Evolutionary conservation across 2,888 invertebrate genomes (phyloP), one percentile per base, ranked within the genome.

Genomic region (Entomobrya proxima): DNA sequence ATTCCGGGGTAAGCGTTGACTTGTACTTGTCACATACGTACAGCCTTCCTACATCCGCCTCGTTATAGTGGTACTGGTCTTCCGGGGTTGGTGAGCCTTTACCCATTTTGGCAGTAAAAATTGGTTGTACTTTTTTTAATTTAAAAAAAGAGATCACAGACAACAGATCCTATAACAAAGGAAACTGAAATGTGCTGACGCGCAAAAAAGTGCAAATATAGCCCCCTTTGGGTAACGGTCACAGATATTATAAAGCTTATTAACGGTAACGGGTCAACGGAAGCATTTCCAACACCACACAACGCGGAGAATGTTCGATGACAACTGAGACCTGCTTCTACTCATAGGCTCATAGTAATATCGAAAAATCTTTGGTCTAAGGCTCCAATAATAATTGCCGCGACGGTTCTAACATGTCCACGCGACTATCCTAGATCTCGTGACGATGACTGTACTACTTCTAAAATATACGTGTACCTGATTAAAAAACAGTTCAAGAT

Each of bases 21-120:
- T 92, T 92, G 92, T 96, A 96, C 27, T 93, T 93, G 89, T 95
- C 95, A 0, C 93, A 93, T 52, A 86, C 79, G 78, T 89, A 89
- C 18, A 89, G 74, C 15, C 69, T 37, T 0, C 76, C 61, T 15
- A 88, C 21, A 9, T 88, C 87, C 2, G 74, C 80, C 37, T 84
- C 79, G 18, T 75, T 79, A 47, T 30, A 75, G 27, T 58, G 61
- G 30, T 77, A 55, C 37, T 89, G 86, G 35, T 87, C 86, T 6
- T 88, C 88, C 11, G 89, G 89, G 18, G 89, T 89, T 55, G 88
- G 89, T 18, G 89, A 89, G 67, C 88, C 89, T 86, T 89, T 89
- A 50, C 89, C 89, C 89, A 89, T 89, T 67, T 88, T 86, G n/a
- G n/a, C n/a, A n/a, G n/a, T n/a, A n/a, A n/a, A n/a, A n/a, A n/a